Evolutionary conservation across 1,140 invertebrate genomes (phyloP).

Genomic region (Olivierus martensii): DNA sequence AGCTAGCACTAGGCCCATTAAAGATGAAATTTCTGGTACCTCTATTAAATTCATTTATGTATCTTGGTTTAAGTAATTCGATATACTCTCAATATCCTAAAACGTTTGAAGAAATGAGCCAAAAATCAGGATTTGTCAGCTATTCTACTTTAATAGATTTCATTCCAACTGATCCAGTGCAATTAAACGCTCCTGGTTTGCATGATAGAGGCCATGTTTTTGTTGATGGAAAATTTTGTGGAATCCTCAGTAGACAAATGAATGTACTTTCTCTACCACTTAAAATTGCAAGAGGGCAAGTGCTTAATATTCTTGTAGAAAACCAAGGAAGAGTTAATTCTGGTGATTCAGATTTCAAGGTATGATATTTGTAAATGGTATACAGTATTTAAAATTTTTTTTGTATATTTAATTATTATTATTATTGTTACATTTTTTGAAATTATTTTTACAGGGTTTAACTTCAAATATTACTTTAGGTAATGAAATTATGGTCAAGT

Average conservation of each 20-base stretch:
- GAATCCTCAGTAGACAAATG: constrained; percentile 9
- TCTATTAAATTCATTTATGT: neutral
- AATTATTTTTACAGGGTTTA: constrained; percentile 28
- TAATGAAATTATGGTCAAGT: constrained; percentile 24
- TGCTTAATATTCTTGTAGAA: constrained; percentile 18
- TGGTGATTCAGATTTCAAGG: neutral
- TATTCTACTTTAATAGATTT: constrained; percentile 18
- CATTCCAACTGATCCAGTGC: constrained; percentile 2
- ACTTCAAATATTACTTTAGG: constrained; percentile 33
- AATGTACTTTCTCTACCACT: constrained; percentile 3
- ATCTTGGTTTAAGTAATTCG: neutral
- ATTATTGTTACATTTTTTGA: no score
- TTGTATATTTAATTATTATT: no score
- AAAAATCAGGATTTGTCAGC: constrained; percentile 20
- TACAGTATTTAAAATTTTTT: no score
- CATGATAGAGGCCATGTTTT: constrained; percentile 16
- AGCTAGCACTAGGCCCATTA: constrained; percentile 2
- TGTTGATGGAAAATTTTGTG: constrained; percentile 11
- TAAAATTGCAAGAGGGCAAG: neutral
- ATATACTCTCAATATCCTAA: constrained; percentile 14
- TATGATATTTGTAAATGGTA: no score
- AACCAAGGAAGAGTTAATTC: constrained; percentile 18
- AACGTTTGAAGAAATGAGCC: constrained; percentile 21
- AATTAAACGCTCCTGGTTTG: constrained; percentile 11
- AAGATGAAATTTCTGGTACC: neutral